Evolutionary conservation across 2,888 invertebrate genomes (phyloP).

Genomic region (Polyommatus icarus): DNA sequence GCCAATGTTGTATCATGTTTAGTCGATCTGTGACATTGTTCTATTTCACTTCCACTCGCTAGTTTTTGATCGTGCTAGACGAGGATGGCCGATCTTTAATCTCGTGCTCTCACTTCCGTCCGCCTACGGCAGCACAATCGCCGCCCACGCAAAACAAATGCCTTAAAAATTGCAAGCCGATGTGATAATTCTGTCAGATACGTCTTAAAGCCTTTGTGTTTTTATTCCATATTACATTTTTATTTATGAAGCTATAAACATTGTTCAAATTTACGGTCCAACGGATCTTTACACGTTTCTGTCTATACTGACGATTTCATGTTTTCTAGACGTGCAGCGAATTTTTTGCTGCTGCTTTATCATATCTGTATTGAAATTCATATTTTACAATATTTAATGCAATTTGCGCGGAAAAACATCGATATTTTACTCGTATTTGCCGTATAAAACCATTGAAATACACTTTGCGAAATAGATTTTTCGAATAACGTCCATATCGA

Average conservation of each 20-base stretch:
- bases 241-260: constrained; percentile 23
- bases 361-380: neutral
- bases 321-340: neutral
- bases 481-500: constrained; percentile 21
- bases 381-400: neutral
- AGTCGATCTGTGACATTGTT: constrained; percentile 69
- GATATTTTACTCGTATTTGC: constrained; percentile 14
- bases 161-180: constrained; percentile 68
- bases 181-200: constrained; percentile 57
- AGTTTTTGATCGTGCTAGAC: constrained; percentile 58
- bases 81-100: constrained; percentile 61
- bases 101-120: constrained; percentile 78
- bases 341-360: constrained; percentile 1
- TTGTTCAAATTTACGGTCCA: constrained; percentile 22
- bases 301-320: constrained; percentile 3
- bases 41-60: constrained; percentile 55
- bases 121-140: constrained; percentile 67
- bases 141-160: constrained; percentile 67
- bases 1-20: constrained; percentile 60
- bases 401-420: neutral
- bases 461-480: constrained; percentile 24
- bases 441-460: neutral
- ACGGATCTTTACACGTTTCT: constrained; percentile 5
- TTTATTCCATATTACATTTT: constrained; percentile 19
- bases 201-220: constrained; percentile 41